These are phyloP conservation scores for Chelon labrosus DNA, from an alignment of 2,797 vertebrate genomes.

Conservation along the genomic window DNA sequence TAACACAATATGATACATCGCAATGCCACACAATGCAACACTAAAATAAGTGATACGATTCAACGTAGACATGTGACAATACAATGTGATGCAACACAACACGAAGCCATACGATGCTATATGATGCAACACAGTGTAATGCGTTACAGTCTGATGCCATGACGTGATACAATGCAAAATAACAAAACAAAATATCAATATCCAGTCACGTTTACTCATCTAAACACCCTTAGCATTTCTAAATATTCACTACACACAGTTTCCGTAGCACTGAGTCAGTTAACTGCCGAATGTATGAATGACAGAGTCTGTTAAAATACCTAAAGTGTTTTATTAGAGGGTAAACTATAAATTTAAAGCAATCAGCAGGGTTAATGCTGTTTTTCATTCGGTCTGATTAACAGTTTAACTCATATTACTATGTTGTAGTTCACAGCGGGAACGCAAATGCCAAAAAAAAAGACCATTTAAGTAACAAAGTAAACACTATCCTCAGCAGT, in stretches of 20 bases:
- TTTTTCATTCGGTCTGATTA: conserved; percentile 31
- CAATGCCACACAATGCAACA: background rate
- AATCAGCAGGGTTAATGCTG: background rate
- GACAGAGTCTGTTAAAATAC: background rate
- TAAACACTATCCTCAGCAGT: conserved; percentile 74
- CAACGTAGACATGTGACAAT: background rate
- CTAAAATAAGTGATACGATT: background rate
- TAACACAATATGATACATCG: background rate
- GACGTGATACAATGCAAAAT: background rate
- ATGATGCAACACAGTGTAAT: background rate
- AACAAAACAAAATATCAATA: background rate
- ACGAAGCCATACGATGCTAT: too few species aligned
- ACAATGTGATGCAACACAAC: background rate
- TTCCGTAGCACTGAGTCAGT: background rate
- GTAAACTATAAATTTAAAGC: conserved; percentile 33
- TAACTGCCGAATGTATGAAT: conserved; percentile 13
- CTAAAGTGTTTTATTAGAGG: background rate
- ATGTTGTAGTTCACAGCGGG: conserved; percentile 56
- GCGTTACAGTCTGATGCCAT: background rate
- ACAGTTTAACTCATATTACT: conserved; percentile 40
- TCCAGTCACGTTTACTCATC: background rate
- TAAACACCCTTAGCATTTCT: conserved; percentile 7
- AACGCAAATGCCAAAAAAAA: conserved; percentile 53
- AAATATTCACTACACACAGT: conserved; percentile 3
- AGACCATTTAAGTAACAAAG: conserved; percentile 70